Evolutionary conservation across 1,140 invertebrate genomes (phyloP), one percentile per base, ranked within the genome.

Genomic region (Drosophila repletoides): DNA sequence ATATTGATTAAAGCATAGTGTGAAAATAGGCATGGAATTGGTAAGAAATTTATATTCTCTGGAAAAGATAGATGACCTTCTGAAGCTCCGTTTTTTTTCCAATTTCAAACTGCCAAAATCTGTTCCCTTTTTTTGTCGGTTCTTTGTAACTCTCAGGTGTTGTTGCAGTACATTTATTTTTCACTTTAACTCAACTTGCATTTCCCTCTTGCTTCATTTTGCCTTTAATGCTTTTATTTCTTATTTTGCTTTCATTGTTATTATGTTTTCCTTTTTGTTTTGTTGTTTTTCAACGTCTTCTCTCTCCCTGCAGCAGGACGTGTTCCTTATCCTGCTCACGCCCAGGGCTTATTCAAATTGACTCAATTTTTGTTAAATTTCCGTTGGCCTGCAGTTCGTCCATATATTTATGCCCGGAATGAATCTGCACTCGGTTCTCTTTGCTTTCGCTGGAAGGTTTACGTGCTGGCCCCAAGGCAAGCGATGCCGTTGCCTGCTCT

Each of bases 331-430:
- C 34, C 55, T 34, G 21, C 52, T 49, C 43, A 40, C 34, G 49
- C 66, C 49, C 41, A 31, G 53, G 40, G 75, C 75, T 84, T 84
- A 84, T 86, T 84, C 80, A 86, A 84, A 86, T 86, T 86, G 72
- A 84, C 52, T 86, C 66, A 84, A 84, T 84, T 84, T 84, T 86
- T 86, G 79, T 84, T 86, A 76, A 84, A 84, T 84, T 84, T 84
- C 80, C 80, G 77, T 52, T 83, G 41, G 55, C 59, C 40, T 61
- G 34, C 59, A 69, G 21, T 63, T 17, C 31, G 29, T 59, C 40
- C 63, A 48, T 58, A 66, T 64, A 58, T 66, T 58, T 66, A 66
- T 68, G 59, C 41, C 33, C 40, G 33, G 28, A 58, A 61, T 52
- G 65, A 48, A 45, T 40, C 40, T 48, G 58, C 36, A 19, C 15